Percentiles rank a stretch among this genome's conserved stretches.
phyloP scores from a whole-genome alignment of 2,888 invertebrate species.

The Platycheirus albimanus region DNA sequence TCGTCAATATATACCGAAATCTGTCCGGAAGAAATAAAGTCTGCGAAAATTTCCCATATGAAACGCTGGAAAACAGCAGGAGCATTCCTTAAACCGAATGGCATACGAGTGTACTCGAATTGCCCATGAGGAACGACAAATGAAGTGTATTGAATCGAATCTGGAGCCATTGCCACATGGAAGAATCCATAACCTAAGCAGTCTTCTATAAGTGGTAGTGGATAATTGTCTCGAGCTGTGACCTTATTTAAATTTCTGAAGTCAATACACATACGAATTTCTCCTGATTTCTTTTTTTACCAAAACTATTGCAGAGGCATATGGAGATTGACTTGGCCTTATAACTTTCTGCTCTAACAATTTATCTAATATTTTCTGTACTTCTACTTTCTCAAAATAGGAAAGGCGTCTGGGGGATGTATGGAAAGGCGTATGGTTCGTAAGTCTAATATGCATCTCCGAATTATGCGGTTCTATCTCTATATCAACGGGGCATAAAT shows the following conservation, averaged over 20 bases:
- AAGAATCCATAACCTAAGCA: conserved; percentile 53
- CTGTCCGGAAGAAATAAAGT: conserved; percentile 2
- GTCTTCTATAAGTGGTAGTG: not conserved
- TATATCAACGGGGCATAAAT: conserved; percentile 14
- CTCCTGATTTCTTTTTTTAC: not conserved
- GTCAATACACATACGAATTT: not conserved
- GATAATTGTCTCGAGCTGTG: not conserved
- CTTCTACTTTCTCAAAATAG: too few relatives aligned
- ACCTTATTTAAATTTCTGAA: not conserved
- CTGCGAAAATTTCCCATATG: conserved; percentile 25
- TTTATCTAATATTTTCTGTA: too few relatives aligned
- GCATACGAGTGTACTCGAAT: conserved; percentile 54
- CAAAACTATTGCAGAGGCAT: too few relatives aligned
- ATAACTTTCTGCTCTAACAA: too few relatives aligned
- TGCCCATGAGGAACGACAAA: conserved; percentile 70
- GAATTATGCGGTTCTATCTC: conserved; percentile 26
- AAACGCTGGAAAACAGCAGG: conserved; percentile 46
- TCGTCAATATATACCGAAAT: conserved; percentile 48
- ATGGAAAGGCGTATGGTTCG: conserved; percentile 9
- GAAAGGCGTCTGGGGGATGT: conserved; percentile 6
- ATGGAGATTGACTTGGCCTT: too few relatives aligned
- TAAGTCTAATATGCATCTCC: conserved; percentile 21
- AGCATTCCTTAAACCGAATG: conserved; percentile 53
- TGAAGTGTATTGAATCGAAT: conserved; percentile 65
- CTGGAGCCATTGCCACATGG: conserved; percentile 53